A percentile compares a stretch with the other conserved stretches of the same genome.
phyloP scores from a whole-genome alignment of 2,797 vertebrate genomes.

The Fringilla coelebs region DNA sequence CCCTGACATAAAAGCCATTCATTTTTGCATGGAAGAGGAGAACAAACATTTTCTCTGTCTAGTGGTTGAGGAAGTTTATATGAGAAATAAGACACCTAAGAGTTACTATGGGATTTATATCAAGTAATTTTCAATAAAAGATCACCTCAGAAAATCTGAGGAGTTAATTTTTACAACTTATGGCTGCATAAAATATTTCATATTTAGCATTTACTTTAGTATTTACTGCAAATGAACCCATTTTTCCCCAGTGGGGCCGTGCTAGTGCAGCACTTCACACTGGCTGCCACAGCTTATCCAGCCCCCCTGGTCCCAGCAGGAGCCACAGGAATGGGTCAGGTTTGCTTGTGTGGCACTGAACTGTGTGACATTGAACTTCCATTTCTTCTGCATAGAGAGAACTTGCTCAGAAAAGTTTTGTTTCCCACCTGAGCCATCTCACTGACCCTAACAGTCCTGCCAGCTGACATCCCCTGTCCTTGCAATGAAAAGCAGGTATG shows the following conservation, averaged over 20 bases:
- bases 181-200: not conserved
- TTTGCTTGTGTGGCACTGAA: not conserved
- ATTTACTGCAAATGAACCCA: not conserved
- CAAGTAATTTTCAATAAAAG: not conserved
- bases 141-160: not conserved
- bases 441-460: not conserved
- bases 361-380: not conserved
- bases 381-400: not conserved
- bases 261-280: not conserved
- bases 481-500: not conserved
- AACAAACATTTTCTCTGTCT: not conserved
- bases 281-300: not conserved
- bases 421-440: not conserved
- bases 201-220: not conserved
- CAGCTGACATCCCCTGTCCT: not conserved
- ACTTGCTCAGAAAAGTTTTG: not conserved
- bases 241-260: not conserved
- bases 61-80: not conserved
- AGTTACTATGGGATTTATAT: not conserved
- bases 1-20: not conserved
- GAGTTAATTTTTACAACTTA: not conserved
- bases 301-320: not conserved
- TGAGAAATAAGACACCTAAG: not conserved
- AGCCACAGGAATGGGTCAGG: not conserved
- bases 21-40: not conserved